Base-by-base conservation (phyloP, 2,888 invertebrate species). In the Rhingia rostrata region DNA sequence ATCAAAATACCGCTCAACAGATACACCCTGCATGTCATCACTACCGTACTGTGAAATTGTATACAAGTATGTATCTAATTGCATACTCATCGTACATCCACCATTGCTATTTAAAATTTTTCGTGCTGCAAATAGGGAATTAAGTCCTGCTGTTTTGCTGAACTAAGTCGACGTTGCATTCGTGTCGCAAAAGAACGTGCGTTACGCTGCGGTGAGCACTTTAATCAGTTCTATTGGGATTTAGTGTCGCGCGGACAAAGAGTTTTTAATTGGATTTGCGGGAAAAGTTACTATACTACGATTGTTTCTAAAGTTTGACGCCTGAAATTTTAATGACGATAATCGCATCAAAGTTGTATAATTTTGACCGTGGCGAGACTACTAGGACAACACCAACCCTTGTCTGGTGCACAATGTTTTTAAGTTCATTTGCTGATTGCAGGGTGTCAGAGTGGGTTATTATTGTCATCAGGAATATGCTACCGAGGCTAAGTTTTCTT, bases 401-500 rank as follows among this genome's bases (percentile, higher is more conserved):
- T 53, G 67, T 61, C 69, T 54, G 12, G 3, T 53, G 47, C 69
- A 77, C 45, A 37, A 35, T 54, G 6, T 61, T 69, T 39, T 41
- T 30, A 66, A 58, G n/a, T 58, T 49, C 9, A 9, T 43, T 9
- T 22, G 41, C 22, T 4, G 30, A 53, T 35, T 56, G 14, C 39
- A 41, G 12, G 45, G 6, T 53, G 14, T 43, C 47, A 43, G 14
- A 45, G 30, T 69, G 41, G 66, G 39, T 53, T 63, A 49, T 30
- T 9, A 64, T 53, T 64, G 74, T 45, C 60, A 61, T 61, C 75
- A 80, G 66, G 63, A 47, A 54, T 83, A 58, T 77, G 80, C 60
- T 86, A 88, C 87, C 88, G 86, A 87, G 85, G 85, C 86, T 88
- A 87, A 81, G 81, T 81, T 77, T 14, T 10, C 12, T 10, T 54